A percentile compares a stretch with the other conserved stretches of the same genome.
Conservation (phyloP, 2,113 vertebrate genomes). For the Neodontobutis hainanensis region DNA sequence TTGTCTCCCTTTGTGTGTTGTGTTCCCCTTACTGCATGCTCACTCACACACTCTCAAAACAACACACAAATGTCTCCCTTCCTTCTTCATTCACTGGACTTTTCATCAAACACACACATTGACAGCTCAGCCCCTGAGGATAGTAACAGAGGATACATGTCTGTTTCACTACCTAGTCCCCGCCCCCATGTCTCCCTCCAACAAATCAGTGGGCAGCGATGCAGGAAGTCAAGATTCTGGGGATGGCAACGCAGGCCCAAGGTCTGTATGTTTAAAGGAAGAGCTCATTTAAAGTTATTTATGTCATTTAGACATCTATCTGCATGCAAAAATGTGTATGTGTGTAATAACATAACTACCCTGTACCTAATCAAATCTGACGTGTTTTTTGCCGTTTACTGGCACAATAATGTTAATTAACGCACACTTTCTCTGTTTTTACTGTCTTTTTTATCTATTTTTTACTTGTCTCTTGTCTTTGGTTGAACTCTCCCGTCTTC, state of each 20-base stretch:
- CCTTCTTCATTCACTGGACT: conserved; percentile 32
- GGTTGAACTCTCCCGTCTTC: conserved; percentile 40
- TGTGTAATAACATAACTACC: conserved; percentile 31
- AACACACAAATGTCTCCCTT: conserved; percentile 4
- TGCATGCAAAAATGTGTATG: conserved; percentile 54
- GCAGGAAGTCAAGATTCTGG: conserved; percentile 97
- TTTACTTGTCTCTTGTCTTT: conserved; percentile 33
- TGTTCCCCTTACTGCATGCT: conserved; percentile 63
- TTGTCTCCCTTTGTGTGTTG: conserved; percentile 43
- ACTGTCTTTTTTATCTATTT: conserved; percentile 40
- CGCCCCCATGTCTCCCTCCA: conserved; percentile 97
- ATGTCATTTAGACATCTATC: conserved; percentile 19
- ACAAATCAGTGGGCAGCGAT: conserved; percentile 98
- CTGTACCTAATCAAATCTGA: conserved; percentile 47
- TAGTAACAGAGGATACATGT: conserved; percentile 99
- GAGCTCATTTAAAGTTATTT: background rate
- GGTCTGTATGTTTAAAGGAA: conserved; percentile 75
- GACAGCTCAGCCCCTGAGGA: conserved; percentile 90
- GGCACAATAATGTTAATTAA: conserved; percentile 61
- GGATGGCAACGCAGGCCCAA: conserved; percentile 90
- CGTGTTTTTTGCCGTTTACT: conserved; percentile 57
- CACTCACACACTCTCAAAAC: conserved; percentile 31
- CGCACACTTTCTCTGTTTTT: conserved; percentile 36
- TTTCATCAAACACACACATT: conserved; percentile 71
- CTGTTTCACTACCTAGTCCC: conserved; percentile 99